phyloP scores from a whole-genome alignment of 2,888 invertebrate species.

The Camponotus fellah region DNA sequence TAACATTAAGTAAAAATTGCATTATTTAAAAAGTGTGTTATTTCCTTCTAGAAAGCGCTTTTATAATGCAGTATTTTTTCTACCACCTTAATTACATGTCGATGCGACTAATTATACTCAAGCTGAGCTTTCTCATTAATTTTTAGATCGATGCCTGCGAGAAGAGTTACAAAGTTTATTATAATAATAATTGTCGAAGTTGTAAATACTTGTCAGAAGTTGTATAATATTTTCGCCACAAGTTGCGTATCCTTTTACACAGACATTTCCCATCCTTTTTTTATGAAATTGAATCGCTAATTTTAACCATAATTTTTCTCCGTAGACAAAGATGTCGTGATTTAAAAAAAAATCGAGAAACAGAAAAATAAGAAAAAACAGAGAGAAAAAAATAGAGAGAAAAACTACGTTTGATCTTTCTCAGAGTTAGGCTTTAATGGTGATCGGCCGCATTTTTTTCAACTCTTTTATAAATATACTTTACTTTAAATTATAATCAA shows the following conservation, averaged over 20 bases:
- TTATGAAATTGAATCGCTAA: neutral
- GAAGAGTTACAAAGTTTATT: neutral
- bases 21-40: neutral
- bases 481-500: slow-evolving; percentile 1
- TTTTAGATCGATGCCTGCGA: neutral
- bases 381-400: neutral
- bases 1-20: neutral
- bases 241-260: slow-evolving; percentile 10
- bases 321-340: neutral
- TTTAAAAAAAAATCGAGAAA: neutral
- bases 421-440: neutral
- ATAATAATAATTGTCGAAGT: slow-evolving; percentile 20
- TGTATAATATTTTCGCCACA: neutral
- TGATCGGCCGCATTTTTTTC: neutral
- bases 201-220: neutral
- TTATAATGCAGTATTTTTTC: neutral
- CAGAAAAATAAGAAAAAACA: neutral
- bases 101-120: neutral
- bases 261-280: neutral
- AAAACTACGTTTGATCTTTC: neutral
- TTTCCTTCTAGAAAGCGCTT: neutral
- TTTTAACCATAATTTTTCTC: slow-evolving; percentile 2
- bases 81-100: neutral
- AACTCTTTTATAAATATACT: neutral
- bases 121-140: neutral